Evolutionary conservation across 2,797 vertebrate species (phyloP), one percentile per base, ranked within the genome.

Genomic region (Poecile montanus): DNA sequence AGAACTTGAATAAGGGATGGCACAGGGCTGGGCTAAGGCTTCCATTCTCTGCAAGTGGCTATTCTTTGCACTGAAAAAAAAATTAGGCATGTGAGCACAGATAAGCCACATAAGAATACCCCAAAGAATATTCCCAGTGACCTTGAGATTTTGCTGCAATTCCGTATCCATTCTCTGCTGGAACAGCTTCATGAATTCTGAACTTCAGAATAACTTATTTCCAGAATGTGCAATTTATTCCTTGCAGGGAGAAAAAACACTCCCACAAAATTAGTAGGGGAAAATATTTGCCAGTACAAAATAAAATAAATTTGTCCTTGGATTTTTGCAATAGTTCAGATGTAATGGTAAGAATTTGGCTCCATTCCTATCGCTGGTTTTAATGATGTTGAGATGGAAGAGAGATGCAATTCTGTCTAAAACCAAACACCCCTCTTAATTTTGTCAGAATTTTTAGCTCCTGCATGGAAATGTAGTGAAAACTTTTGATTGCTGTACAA

Each of bases 1-100:
- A 98, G 98, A 97, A 97, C 98, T 97, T 98, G 98, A 98, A 98
- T 98, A 98, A 98, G 98, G 98, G 98, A 98, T 98, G 98, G 98
- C 98, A 98, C 98, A 97, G 96, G 98, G 98, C 98, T 97, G 98
- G 97, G 97, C 97, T 97, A 97, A 97, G 97, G 97, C 98, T 97
- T 96, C 97, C 94, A 96, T 97, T 98, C 98, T 98, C 95, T 89
- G 94, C 96, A 97, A 98, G 97, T 97, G 96, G 97, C 98, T 98
- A 98, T 98, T 99, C 98, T 99, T 97, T 95, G 93, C 97, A 94
- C 97, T 98, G 97, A 98, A 97, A 97, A 96, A 97, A 97, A 98
- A 98, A 98, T 97, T 97, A 98, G 97, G 98, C 98, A 97, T 98
- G 97, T 97, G 98, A 98, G 97, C 95, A 98, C 97, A 98, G 98